phyloP scores from a whole-genome alignment of 2,113 vertebrate genomes.

The Sula dactylatra region DNA sequence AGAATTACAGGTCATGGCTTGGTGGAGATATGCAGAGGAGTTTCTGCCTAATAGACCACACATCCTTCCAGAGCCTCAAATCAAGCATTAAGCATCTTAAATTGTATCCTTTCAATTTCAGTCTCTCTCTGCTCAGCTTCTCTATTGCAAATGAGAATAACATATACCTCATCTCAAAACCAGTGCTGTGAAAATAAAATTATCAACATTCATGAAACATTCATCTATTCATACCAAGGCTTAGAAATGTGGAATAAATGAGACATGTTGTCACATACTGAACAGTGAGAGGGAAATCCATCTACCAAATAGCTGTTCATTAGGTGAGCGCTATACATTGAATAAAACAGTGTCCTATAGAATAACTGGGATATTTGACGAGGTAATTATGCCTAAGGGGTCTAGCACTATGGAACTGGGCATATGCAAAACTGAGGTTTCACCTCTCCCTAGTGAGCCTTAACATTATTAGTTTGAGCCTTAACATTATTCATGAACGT shows the following conservation, averaged over 20 bases:
- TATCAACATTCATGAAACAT: conserved; percentile 48
- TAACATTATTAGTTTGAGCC: not conserved
- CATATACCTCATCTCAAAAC: conserved; percentile 29
- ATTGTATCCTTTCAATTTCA: not conserved
- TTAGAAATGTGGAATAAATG: conserved; percentile 37
- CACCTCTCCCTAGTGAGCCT: not conserved
- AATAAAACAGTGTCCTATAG: not conserved
- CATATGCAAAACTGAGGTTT: not conserved
- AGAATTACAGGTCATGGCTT: not conserved
- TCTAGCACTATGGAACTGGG: not conserved
- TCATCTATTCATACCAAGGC: not conserved
- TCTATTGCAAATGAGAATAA: conserved; percentile 34
- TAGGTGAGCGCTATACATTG: not conserved
- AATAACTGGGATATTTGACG: not conserved
- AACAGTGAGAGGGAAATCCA: not conserved
- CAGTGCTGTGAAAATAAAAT: conserved; percentile 28
- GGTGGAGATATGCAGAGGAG: not conserved
- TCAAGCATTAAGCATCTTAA: not conserved
- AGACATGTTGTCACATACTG: not conserved
- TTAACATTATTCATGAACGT: not conserved
- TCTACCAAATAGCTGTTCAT: not conserved
- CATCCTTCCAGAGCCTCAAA: not conserved
- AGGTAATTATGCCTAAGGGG: not conserved
- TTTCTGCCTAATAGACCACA: not conserved
- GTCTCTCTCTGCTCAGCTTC: not conserved